These are phyloP conservation scores for Etheostoma spectabile DNA, from an alignment of 2,113 vertebrate species.

Conservation along the genomic window DNA sequence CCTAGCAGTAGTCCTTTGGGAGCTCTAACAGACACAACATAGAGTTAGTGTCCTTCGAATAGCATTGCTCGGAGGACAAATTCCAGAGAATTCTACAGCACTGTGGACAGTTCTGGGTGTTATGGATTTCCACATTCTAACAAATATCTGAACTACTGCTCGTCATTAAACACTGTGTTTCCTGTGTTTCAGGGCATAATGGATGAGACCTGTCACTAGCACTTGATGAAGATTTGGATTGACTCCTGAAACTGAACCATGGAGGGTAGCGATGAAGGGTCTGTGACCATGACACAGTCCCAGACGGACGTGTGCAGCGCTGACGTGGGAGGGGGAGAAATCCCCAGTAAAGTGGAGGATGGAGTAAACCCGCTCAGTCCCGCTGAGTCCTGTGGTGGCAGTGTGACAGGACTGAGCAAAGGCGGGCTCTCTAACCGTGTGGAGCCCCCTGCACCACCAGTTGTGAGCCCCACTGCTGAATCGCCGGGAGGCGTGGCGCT, in stretches of 20 bases:
- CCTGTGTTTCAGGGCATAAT: conserved; percentile 64
- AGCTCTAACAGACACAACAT: not conserved
- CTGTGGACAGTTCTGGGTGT: not conserved
- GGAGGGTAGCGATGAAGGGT: conserved; percentile 88
- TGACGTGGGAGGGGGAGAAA: conserved; percentile 54
- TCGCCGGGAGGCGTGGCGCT: conserved; percentile 90
- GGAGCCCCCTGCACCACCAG: conserved; percentile 85
- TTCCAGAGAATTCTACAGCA: not conserved
- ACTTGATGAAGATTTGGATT: conserved; percentile 62
- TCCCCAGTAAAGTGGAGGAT: conserved; percentile 88
- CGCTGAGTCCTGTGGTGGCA: conserved; percentile 86
- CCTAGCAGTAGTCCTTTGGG: not conserved
- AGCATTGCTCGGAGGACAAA: not conserved
- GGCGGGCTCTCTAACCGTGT: conserved; percentile 86
- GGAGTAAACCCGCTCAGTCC: conserved; percentile 86
- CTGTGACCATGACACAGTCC: conserved; percentile 85
- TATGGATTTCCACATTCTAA: not conserved
- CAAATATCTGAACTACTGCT: not conserved
- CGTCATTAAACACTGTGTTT: conserved; percentile 79
- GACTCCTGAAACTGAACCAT: conserved; percentile 71
- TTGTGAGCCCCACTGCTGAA: conserved; percentile 86
- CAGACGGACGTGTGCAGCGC: conserved; percentile 76
- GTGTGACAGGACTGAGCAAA: conserved; percentile 87
- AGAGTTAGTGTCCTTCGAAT: not conserved
- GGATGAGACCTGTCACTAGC: conserved; percentile 64